Base-by-base conservation (phyloP, 1,140 invertebrate species). In the Apolygus lucorum region DNA sequence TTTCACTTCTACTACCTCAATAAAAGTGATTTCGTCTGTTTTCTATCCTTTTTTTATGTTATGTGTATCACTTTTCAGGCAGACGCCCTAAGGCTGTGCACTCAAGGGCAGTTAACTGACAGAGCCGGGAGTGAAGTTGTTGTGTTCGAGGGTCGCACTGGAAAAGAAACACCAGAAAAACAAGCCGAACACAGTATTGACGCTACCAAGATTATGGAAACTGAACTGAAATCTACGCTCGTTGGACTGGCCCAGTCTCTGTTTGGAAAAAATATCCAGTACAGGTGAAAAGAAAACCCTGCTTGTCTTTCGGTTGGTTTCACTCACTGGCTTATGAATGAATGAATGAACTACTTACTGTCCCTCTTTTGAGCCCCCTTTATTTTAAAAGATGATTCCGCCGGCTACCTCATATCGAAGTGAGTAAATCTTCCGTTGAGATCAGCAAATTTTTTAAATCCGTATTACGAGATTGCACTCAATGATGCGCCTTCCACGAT, bases 181-280 rank as follows among this genome's bases (percentile, higher is more conserved):
- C 96, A 99, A 80, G 86, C 84, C 42, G 86, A 83, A 72, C 95
- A 98, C 79, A 93, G 90, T 0, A 78, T 92, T 66, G 93, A 98
- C 79, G 89, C 95, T 1, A 85, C 89, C 0, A 91, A 93, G 78
- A 76, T 95, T 42, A 86, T 98, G 82, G 92, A 96, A 78, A 79
- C 88, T 76, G 88, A 95, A 74, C 80, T 99, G 71, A 98, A 99
- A 81, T 83, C 79, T 11, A 86, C 88, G 63, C 81, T 99, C 1
- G 79, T 88, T 68, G 86, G 87, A 17, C 79, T 99, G 29, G 88
- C 88, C 0, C 81, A 87, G 73, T 75, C 81, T 73, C 78, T 99
- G 2, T 98, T 99, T 84, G 95, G 94, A 4, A 79, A 88, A 78
- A 65, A 64, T 49, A 25, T 68, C n/a, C 28, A 67, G 25, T 68